Percentiles rank a stretch among this genome's conserved stretches.
phyloP scores from a whole-genome alignment of 2,797 vertebrate genomes.

The Pangasius macronema region DNA sequence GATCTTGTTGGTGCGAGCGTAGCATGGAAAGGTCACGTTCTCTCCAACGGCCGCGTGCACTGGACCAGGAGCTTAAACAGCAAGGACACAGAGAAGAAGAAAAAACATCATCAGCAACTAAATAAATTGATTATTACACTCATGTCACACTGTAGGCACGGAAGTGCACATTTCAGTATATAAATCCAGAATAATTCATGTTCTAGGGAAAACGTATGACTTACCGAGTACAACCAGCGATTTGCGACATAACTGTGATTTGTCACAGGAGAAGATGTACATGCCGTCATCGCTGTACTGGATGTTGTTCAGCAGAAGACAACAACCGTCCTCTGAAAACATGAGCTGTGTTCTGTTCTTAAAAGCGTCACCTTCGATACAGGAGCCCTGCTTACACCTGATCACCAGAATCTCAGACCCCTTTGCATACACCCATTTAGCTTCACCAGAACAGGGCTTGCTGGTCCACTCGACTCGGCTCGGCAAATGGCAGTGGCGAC shows the following conservation, averaged over 20 bases:
- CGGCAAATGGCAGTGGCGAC: no score
- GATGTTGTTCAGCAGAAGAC: neutral
- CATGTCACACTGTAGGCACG: no score
- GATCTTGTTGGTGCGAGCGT: neutral
- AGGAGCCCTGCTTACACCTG: neutral
- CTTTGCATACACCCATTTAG: neutral
- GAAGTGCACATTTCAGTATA: no score
- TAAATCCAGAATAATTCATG: no score
- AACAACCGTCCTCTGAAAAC: neutral
- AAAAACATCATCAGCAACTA: neutral
- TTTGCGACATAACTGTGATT: neutral
- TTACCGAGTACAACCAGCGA: neutral
- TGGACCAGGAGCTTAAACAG: neutral
- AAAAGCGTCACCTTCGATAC: neutral
- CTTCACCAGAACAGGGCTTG: neutral
- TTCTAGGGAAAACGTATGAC: no score
- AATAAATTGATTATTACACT: no score
- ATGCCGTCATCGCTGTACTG: neutral
- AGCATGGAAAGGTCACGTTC: neutral
- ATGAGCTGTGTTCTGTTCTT: neutral
- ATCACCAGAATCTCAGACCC: neutral
- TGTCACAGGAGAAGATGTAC: neutral
- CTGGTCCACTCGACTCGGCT: no score
- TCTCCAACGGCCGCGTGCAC: neutral
- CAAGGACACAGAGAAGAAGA: neutral